A percentile compares a stretch with the other conserved stretches of the same genome.
Evolutionary conservation across 2,113 vertebrate species (phyloP).

Genomic region (Falco punctatus): DNA sequence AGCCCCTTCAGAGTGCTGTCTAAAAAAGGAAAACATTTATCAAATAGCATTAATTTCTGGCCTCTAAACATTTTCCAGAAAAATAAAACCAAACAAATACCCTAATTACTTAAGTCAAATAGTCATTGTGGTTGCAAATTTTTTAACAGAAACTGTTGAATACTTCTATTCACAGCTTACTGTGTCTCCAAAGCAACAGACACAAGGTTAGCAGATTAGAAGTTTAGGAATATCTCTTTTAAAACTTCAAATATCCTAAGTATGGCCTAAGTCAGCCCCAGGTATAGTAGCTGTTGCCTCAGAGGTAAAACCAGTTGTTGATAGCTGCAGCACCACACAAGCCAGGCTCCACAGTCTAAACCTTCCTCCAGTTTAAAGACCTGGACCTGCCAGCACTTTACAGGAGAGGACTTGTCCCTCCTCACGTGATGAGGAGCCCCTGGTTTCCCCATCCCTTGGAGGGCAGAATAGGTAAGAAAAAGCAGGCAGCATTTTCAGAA

Average conservation of each 20-base stretch:
- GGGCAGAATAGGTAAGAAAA: not conserved
- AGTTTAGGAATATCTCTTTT: not conserved
- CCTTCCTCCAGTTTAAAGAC: not conserved
- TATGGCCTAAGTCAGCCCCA: not conserved
- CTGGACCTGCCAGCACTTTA: not conserved
- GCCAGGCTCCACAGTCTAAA: not conserved
- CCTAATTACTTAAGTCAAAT: not conserved
- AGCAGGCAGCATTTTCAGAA: not conserved
- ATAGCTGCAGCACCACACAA: not conserved
- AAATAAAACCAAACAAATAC: not conserved
- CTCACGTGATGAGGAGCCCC: fast-evolving
- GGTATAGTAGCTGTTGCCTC: not conserved
- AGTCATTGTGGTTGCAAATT: not conserved
- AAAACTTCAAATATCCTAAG: not conserved
- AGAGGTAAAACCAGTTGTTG: not conserved
- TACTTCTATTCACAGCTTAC: not conserved
- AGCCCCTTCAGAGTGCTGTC: not conserved
- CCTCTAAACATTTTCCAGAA: not conserved
- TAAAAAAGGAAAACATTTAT: not conserved
- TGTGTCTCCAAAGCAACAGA: not conserved
- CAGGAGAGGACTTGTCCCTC: not conserved
- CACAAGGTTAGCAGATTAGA: not conserved
- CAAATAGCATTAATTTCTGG: not conserved
- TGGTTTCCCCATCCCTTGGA: not conserved
- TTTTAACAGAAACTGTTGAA: not conserved